A percentile compares a stretch with the other conserved stretches of the same genome.
Evolutionary conservation across 2,797 vertebrate species (phyloP).

Genomic region (Lagodon rhomboides): DNA sequence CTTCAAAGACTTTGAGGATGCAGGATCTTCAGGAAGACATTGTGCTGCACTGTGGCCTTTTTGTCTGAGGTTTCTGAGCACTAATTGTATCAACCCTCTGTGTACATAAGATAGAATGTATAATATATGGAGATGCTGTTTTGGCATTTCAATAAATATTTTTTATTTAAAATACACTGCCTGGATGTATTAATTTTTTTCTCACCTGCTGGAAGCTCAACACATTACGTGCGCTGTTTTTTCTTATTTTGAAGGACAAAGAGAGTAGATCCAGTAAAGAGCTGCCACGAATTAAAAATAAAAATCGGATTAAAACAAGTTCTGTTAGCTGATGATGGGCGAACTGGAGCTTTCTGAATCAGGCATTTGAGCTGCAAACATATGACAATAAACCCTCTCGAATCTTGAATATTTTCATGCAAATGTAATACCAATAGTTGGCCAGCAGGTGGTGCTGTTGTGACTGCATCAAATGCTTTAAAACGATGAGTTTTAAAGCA

Average conservation of each 20-base stretch:
- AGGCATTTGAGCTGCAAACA: no score
- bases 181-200: neutral
- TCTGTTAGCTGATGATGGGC: no score
- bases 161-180: constrained; percentile 31
- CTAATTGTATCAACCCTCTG: neutral
- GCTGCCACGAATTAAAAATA: no score
- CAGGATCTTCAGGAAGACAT: neutral
- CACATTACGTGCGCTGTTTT: neutral
- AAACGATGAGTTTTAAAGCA: no score
- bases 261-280: neutral
- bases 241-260: neutral
- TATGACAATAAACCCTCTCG: no score
- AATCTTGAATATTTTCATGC: no score
- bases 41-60: neutral
- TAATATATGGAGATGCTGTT: constrained; percentile 45
- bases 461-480: neutral
- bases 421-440: neutral
- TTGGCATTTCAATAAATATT: constrained; percentile 48
- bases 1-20: neutral
- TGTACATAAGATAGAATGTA: constrained; percentile 50
- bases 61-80: constrained; percentile 1
- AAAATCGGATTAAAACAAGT: neutral
- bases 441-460: neutral
- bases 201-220: neutral
- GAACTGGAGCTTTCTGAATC: no score